Base-by-base conservation (phyloP, 2,797 vertebrate species). In the Chrosomus eos region DNA sequence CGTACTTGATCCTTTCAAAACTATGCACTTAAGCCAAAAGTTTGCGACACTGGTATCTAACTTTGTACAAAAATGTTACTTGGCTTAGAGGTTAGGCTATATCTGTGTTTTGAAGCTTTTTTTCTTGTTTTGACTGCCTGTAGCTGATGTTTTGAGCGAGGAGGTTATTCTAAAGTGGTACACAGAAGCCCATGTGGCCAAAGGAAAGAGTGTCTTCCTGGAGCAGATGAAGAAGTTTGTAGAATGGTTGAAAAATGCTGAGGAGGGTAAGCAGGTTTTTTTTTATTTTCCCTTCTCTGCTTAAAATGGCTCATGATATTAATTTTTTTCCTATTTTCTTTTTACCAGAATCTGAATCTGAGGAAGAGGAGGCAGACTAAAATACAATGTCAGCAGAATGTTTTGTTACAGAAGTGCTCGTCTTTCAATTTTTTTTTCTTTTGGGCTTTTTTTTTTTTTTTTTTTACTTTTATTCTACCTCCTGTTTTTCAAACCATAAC, bases 181-280 rank as follows among this genome's bases (percentile, higher is more conserved):
- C 90, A 96, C 95, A 26, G 97, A 99, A 55, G 96, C 95, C 0
- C 97, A 98, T 88, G 71, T 98, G 83, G 95, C 96, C 87, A 99
- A 98, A 92, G 98, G 98, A 84, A 98, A 97, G 90, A 99, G 97
- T 3, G 95, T 99, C 67, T 99, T 99, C 94, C 96, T 99, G 82
- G 98, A 99, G 89, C 97, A 99, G 90, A 99, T 98, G 97, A 99
- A 98, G 87, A 99, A 97, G 91, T 99, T 99, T 84, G 97, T 99
- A 0, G 98, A 99, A 90, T 99, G 98, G 98, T 96, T 99, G 89
- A 99, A 97, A 92, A 98, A 97, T 16, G 98, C 97, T 0, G 98
- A 99, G 92, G 97, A 99, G 96, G 98, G 98, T 98, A 91, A 91
- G 80, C 3, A 3, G 14, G 16, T 43, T 28, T 7, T 40, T n/a